phyloP scores from a whole-genome alignment of 2,113 vertebrate genomes.

The Tricholaema leucomelas region DNA sequence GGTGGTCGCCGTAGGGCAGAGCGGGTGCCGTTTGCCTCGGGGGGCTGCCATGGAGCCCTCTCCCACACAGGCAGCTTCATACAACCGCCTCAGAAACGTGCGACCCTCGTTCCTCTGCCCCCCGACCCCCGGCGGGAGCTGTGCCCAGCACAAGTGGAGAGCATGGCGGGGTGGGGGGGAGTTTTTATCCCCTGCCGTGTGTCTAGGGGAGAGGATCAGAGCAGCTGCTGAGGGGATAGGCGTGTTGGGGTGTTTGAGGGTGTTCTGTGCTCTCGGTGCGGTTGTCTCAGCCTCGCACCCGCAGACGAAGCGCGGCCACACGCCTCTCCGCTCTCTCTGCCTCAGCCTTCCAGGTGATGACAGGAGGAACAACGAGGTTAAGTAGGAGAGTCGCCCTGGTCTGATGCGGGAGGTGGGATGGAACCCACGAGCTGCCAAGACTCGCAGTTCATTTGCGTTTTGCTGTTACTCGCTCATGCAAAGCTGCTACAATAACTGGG shows the following conservation, averaged over 20 bases:
- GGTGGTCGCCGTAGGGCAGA: background rate
- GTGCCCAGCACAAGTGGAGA: background rate
- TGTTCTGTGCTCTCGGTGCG: accelerated
- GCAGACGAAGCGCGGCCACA: background rate
- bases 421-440: background rate
- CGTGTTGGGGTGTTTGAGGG: background rate
- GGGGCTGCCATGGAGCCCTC: no score
- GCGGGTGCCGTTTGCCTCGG: background rate
- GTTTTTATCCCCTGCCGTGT: background rate
- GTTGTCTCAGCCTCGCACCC: background rate
- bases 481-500: background rate
- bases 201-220: background rate
- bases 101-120: accelerated
- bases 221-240: accelerated
- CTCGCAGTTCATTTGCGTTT: background rate
- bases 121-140: accelerated
- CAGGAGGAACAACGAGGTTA: background rate
- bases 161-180: background rate
- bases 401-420: background rate
- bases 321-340: background rate
- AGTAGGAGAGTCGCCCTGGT: background rate
- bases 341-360: background rate
- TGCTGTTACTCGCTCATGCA: background rate
- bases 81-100: accelerated
- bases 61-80: accelerated